Evolutionary conservation across 2,888 invertebrate species (phyloP), one percentile per base, ranked within the genome.

Genomic region (Dicyrtoma fusca): DNA sequence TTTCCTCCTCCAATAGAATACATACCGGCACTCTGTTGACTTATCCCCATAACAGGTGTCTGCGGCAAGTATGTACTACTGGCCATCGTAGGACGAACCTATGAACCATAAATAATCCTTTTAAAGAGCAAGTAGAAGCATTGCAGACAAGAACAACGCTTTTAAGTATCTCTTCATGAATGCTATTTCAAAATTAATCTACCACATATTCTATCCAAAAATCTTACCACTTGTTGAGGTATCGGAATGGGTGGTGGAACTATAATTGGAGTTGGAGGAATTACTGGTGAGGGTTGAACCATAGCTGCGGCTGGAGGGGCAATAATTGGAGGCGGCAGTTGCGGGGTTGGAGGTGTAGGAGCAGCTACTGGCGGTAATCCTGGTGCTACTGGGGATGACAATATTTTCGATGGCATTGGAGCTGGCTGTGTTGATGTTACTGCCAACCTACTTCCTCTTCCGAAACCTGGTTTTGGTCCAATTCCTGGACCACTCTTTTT

Each of bases 211-310:
- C 49, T 49, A 49, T 17, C 8, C 10, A 44, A 13, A 44, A 13
- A 44, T 44, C 47, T 82, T 82, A 86, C 85, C 82, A 85, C 85
- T 76, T 85, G 87, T 86, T 65, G 87, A 87, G 76, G 89, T 88
- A 72, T 89, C 89, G 75, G 89, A 89, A 86, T 86, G 71, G 86
- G 86, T 51, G 87, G 82, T 10, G 84, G 85, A 34, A 34, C 8
- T 34, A 34, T 34, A 3, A 34, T 34, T 69, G 85, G 78, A 71
- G 62, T 79, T 62, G 71, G 74, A 55, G 68, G 76, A 23, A 84
- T 77, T 71, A 63, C 79, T 57, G 69, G 74, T 53, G 70, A 75
- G 34, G 78, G 75, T 45, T 53, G 74, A 44, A 69, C 61, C 55
- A 64, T 34, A 42, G 75, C 44, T 14, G 72, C 45, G 13, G 72